These are phyloP conservation scores for Pteronotus mesoamericanus DNA, from an alignment of 2,797 vertebrate species.

Conservation along the genomic window DNA sequence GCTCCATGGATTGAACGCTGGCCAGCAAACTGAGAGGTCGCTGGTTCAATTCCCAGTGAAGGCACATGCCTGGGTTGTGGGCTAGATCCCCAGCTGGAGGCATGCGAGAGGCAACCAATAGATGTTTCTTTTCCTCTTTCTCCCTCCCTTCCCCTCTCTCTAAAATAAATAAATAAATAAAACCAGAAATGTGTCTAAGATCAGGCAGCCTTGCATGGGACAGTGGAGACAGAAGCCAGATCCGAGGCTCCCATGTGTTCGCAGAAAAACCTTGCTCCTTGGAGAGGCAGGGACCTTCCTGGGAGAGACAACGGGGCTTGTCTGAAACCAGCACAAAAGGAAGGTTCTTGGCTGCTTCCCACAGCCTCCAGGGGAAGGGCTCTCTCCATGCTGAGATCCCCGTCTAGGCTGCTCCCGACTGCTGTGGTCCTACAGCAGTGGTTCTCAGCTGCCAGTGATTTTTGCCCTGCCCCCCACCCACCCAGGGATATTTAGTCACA, in stretches of 20 bases:
- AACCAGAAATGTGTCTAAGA: background rate
- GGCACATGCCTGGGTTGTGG: too few relatives aligned
- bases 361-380: background rate
- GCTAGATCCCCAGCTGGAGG: too few relatives aligned
- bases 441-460: background rate
- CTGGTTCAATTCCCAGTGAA: too few relatives aligned
- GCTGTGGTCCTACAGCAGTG: background rate
- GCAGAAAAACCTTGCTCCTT: background rate
- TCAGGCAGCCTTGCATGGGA: background rate
- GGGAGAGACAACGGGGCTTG: background rate
- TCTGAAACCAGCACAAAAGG: background rate
- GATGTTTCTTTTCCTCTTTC: too few relatives aligned
- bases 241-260: background rate
- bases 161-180: too few relatives aligned
- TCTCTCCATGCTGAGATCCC: rapidly evolving
- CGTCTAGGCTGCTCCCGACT: background rate
- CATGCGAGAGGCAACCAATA: too few relatives aligned
- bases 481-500: background rate
- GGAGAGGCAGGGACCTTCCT: background rate
- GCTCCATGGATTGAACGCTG: too few relatives aligned
- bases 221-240: background rate
- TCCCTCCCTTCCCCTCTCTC: too few relatives aligned
- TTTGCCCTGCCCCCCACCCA: background rate
- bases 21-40: too few relatives aligned
- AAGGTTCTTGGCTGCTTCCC: background rate